Base-by-base conservation (phyloP, 2,797 vertebrate species). In the Intellagama lesueurii region DNA sequence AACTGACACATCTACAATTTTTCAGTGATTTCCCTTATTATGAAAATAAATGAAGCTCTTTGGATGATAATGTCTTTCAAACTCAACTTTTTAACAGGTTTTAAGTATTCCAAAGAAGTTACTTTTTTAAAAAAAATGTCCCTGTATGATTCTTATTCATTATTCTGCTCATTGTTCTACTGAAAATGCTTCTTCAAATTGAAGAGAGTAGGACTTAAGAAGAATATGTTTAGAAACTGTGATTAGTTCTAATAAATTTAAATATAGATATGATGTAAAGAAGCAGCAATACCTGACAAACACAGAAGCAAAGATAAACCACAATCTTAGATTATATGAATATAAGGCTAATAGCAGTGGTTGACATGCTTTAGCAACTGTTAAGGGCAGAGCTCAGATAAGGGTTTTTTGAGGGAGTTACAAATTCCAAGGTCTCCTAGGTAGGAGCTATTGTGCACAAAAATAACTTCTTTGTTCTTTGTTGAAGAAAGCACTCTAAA, bases 181-280 rank as follows among this genome's bases (percentile, higher is more conserved):
- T 91, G 85, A 75, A 94, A 94, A 93, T 85, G 88, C 86, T 94
- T 93, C 88, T 92, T 95, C 93, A 85, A 93, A 90, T 88, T 60
- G 82, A 89, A 93, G 73, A 85, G 76, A 88, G 64, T 47, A 64
- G 35, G 66, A 91, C 70, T 92, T 93, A 88, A 0, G 9, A 88
- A 86, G 70, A 89, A 19, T 87, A 90, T 94, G 91, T 94, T 95
- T 94, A 92, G 91, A 94, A 95, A 93, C 92, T 93, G 84, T 93
- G 83, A 94, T 81, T 91, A 90, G 93, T 92, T 92, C 89, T 94
- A 96, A 92, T 80, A 91, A 91, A 94, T 95, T 94, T 95, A 95
- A 94, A 94, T 94, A 94, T 79, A 94, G 78, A 93, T 95, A 44
- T 90, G 66, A 26, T 92, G 80, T 90, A 35, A 86, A 86, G 81